Evolutionary conservation across 2,797 vertebrate species (phyloP).

Genomic region (Psittacula derbiana): DNA sequence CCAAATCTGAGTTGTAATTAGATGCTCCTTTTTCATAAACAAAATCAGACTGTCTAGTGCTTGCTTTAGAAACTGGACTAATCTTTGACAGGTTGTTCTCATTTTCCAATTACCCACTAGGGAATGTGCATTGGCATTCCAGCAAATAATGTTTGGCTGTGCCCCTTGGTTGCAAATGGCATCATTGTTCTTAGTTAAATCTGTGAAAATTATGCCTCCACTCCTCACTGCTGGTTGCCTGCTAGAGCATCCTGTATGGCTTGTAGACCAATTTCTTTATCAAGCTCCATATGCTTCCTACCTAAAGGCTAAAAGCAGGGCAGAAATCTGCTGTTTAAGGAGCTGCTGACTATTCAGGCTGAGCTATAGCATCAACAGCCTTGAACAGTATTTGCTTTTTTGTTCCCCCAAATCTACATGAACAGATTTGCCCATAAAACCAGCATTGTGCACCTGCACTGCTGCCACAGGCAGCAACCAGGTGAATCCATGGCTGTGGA

Average conservation of each 20-base stretch:
- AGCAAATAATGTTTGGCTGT: conserved; percentile 66
- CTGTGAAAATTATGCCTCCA: conserved; percentile 51
- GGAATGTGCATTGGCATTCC: conserved; percentile 57
- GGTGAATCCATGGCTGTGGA: not conserved
- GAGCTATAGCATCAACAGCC: not conserved
- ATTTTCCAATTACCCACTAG: conserved; percentile 67
- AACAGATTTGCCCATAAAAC: not conserved
- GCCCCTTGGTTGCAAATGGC: conserved; percentile 61
- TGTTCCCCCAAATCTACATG: not conserved
- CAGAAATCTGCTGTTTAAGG: conserved; percentile 3
- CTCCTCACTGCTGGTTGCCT: conserved; percentile 30
- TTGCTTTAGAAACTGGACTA: conserved; percentile 71
- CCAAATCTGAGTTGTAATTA: conserved; percentile 55
- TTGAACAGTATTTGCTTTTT: not conserved
- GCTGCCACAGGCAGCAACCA: not conserved
- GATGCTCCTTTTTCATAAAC: conserved; percentile 60
- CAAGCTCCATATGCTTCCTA: conserved; percentile 31
- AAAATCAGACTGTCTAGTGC: conserved; percentile 55
- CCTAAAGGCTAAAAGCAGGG: not conserved
- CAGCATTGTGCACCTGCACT: not conserved
- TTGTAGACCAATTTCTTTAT: conserved; percentile 42
- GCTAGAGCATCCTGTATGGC: conserved; percentile 49
- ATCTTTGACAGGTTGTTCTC: conserved; percentile 73
- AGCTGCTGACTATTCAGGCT: not conserved
- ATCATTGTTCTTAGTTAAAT: conserved; percentile 75